These are phyloP conservation scores for Semnornis frantzii DNA, from an alignment of 2,113 vertebrate species.

Conservation along the genomic window DNA sequence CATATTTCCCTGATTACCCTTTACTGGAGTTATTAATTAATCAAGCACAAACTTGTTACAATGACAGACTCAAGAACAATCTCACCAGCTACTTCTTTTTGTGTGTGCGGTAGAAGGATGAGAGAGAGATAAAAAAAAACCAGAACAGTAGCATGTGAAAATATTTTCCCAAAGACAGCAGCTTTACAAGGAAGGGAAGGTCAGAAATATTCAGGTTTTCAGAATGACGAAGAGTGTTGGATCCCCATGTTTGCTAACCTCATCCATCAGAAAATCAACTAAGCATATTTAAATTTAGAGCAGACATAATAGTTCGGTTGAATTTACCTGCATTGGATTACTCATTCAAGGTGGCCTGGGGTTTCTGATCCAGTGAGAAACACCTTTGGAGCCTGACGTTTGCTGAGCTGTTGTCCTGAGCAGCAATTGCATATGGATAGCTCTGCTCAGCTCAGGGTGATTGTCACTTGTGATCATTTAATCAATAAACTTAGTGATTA, in stretches of 20 bases:
- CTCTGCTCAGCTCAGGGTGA: neutral
- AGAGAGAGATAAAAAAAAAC: neutral
- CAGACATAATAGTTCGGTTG: neutral
- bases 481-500: neutral
- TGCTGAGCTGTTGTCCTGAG: neutral
- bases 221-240: neutral
- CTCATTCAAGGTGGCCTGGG: neutral
- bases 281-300: neutral
- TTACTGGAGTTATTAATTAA: constrained; percentile 68
- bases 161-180: neutral
- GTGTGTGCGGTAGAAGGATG: neutral
- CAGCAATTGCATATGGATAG: neutral
- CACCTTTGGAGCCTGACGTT: neutral
- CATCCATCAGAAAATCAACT: neutral
- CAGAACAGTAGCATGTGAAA: neutral
- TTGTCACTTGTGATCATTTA: neutral
- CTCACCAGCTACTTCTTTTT: neutral
- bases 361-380: neutral
- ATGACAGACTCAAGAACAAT: constrained; percentile 32
- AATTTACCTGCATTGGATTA: neutral
- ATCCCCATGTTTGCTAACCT: neutral
- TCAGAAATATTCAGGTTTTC: neutral
- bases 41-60: constrained; percentile 36
- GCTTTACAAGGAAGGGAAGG: neutral
- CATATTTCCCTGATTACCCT: constrained; percentile 25